Conservation (phyloP, 2,888 invertebrate genomes). For the Oscheius sp. region DNA sequence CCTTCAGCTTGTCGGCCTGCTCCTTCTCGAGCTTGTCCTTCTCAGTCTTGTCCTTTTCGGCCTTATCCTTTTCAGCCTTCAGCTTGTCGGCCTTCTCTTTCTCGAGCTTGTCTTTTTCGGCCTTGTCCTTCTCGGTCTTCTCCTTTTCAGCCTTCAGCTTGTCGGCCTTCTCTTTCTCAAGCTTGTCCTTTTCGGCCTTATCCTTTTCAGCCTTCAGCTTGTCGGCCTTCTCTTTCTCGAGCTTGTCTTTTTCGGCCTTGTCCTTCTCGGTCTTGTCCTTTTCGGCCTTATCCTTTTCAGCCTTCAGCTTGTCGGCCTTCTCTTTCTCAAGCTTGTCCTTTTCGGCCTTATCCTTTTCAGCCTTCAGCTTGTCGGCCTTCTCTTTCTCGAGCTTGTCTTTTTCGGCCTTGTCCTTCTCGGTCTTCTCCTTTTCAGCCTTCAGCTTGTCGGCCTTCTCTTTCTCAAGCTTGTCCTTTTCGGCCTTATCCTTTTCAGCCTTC, state of each 20-base stretch:
- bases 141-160: not conserved
- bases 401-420: not conserved
- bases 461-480: not conserved
- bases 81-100: not conserved
- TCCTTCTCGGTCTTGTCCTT: constrained; percentile 3
- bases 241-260: not conserved
- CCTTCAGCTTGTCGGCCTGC: not conserved
- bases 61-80: not conserved
- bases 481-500: not conserved
- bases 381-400: constrained; percentile 5
- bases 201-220: not conserved
- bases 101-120: not conserved
- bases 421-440: not conserved
- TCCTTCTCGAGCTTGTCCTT: not conserved
- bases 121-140: constrained; percentile 3
- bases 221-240: not conserved
- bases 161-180: not conserved
- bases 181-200: constrained; percentile 1
- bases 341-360: constrained; percentile 1
- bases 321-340: constrained; percentile 7
- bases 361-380: constrained; percentile 4
- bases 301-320: not conserved
- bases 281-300: not conserved
- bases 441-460: constrained; percentile 4
- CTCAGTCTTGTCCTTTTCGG: constrained; percentile 1